Conservation (phyloP, 2,888 invertebrate genomes). For the Drosophila neotestacea region DNA sequence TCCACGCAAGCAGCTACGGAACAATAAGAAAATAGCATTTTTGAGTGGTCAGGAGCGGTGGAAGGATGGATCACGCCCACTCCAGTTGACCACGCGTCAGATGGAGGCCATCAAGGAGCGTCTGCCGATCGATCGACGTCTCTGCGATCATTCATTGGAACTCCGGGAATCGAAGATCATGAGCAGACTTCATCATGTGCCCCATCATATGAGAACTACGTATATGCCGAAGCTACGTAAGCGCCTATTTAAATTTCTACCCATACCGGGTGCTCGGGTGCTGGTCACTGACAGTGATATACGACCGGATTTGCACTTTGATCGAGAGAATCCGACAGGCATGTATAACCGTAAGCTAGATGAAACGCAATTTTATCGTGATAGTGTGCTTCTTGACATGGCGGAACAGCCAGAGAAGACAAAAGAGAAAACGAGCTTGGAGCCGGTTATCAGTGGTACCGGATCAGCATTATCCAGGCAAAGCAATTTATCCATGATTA, state of each 20-base stretch:
- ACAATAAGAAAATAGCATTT: conserved; percentile 83
- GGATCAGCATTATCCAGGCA: not conserved
- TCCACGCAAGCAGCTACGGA: conserved; percentile 73
- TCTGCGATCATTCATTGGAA: conserved; percentile 67
- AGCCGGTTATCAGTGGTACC: not conserved
- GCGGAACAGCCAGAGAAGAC: too few species aligned
- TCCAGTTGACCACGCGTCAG: conserved; percentile 58
- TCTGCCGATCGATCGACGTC: conserved; percentile 66
- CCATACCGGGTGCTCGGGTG: conserved; percentile 77
- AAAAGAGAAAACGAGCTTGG: not conserved
- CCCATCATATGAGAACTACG: conserved; percentile 62
- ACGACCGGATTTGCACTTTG: conserved; percentile 54
- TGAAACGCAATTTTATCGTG: conserved; percentile 43
- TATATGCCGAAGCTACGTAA: conserved; percentile 74
- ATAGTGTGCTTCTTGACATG: conserved; percentile 40
- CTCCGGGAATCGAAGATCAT: conserved; percentile 42
- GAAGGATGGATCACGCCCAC: conserved; percentile 62
- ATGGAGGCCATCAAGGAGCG: conserved; percentile 58
- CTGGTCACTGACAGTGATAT: conserved; percentile 74
- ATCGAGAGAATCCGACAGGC: conserved; percentile 61
- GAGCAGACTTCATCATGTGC: conserved; percentile 60
- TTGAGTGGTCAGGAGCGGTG: conserved; percentile 81
- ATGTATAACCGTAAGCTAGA: conserved; percentile 57
- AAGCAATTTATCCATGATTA: not conserved
- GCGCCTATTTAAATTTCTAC: conserved; percentile 78